Conservation (phyloP, 2,797 vertebrate genomes). For the Helarctos malayanus region DNA sequence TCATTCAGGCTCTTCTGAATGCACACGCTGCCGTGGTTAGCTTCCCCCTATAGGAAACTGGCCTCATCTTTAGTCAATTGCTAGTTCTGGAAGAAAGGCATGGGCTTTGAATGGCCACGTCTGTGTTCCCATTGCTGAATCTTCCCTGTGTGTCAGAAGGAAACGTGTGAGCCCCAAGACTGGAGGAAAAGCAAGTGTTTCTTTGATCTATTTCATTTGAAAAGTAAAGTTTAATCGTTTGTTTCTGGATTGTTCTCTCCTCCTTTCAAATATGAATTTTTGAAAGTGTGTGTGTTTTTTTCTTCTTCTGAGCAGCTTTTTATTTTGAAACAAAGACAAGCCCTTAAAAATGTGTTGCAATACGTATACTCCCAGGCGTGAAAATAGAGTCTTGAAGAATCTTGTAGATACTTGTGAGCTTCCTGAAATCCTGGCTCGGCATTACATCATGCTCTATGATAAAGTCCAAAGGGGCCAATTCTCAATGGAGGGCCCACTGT, state of each 20-base stretch:
- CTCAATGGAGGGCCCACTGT: background rate
- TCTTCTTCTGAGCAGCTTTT: background rate
- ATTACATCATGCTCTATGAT: background rate
- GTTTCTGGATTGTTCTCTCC: slow-evolving; percentile 7
- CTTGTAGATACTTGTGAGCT: slow-evolving; percentile 45
- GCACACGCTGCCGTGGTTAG: slow-evolving; percentile 27
- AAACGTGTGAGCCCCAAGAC: background rate
- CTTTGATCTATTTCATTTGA: background rate
- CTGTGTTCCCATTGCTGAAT: background rate
- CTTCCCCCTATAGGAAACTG: background rate
- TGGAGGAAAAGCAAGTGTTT: background rate
- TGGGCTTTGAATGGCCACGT: slow-evolving; percentile 44
- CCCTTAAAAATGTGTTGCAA: slow-evolving; percentile 9
- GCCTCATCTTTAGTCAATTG: slow-evolving; percentile 35
- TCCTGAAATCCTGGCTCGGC: background rate
- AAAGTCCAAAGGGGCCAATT: background rate
- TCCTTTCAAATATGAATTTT: background rate
- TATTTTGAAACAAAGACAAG: slow-evolving; percentile 40
- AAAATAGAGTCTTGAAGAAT: background rate
- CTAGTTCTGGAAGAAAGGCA: slow-evolving; percentile 10
- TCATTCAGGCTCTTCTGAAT: slow-evolving; percentile 14
- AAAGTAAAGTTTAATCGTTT: background rate
- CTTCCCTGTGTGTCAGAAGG: background rate
- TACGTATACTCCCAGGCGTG: background rate
- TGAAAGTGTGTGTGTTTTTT: background rate